phyloP scores from a whole-genome alignment of 2,113 vertebrate genomes.

The Oryzias melastigma region DNA sequence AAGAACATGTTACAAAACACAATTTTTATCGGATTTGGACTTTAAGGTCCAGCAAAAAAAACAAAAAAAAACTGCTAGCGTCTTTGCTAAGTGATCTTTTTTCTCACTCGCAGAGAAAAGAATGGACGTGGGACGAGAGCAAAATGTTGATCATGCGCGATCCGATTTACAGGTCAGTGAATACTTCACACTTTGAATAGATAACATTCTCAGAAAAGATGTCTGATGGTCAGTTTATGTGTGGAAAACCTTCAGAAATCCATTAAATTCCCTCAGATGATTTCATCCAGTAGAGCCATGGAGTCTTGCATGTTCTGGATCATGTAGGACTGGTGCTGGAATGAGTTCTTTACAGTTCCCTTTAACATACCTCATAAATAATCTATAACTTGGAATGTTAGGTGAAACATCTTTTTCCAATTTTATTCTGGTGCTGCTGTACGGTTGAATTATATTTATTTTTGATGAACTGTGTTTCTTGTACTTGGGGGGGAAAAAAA shows the following conservation, averaged over 20 bases:
- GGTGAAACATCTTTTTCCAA: slow-evolving; percentile 7
- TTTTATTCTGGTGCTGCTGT: neutral
- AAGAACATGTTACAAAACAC: too few species aligned
- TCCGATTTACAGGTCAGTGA: slow-evolving; percentile 81
- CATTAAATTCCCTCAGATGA: neutral
- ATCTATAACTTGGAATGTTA: slow-evolving; percentile 31
- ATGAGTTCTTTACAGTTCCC: slow-evolving; percentile 15
- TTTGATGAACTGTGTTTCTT: too few species aligned
- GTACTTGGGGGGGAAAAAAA: too few species aligned
- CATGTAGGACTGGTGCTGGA: slow-evolving; percentile 17
- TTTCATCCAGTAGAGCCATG: neutral
- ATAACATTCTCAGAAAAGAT: neutral
- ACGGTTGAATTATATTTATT: neutral
- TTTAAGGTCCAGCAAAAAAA: neutral
- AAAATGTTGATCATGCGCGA: slow-evolving; percentile 86
- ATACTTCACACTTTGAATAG: neutral
- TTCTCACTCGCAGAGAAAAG: slow-evolving; percentile 79
- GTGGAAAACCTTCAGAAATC: neutral
- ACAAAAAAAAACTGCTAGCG: neutral
- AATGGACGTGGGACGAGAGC: slow-evolving; percentile 84
- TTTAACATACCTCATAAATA: slow-evolving; percentile 42
- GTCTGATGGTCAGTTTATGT: neutral
- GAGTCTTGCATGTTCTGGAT: neutral
- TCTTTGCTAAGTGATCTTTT: neutral
- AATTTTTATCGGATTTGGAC: neutral